A percentile compares a stretch with the other conserved stretches of the same genome.
Conservation (phyloP, 1,140 invertebrate genomes). For the Asobara japonica region DNA sequence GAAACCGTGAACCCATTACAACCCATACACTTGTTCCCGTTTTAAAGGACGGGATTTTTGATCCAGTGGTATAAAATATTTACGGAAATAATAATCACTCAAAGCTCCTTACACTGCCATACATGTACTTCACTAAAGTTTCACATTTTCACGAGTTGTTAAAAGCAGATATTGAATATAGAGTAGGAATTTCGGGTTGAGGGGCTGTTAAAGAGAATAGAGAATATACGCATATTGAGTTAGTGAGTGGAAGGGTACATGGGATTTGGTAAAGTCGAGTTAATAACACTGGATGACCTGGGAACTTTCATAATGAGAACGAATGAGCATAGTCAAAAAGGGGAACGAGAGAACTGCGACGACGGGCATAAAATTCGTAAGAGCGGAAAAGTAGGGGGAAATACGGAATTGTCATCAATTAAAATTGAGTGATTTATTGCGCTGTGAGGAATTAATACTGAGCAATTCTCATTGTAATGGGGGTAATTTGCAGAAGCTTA, state of each 20-base stretch:
- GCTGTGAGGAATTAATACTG: background rate
- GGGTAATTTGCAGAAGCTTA: background rate
- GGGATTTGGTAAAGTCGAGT: slow-evolving; percentile 23
- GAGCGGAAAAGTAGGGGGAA: background rate
- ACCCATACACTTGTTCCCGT: too few species aligned
- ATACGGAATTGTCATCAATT: background rate
- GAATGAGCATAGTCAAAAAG: slow-evolving; percentile 19
- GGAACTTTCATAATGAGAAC: slow-evolving; percentile 38
- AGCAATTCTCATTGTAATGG: background rate
- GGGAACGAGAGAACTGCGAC: background rate
- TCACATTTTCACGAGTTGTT: background rate
- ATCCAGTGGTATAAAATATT: too few species aligned
- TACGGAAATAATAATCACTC: background rate
- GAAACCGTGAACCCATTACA: too few species aligned
- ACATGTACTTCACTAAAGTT: too few species aligned
- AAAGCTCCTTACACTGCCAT: too few species aligned
- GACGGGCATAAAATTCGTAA: background rate
- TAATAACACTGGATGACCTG: slow-evolving; percentile 40
- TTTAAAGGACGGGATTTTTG: too few species aligned
- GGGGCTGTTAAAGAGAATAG: background rate
- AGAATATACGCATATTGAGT: slow-evolving; percentile 34
- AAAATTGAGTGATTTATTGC: background rate
- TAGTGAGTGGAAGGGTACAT: background rate
- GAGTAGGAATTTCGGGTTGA: background rate
- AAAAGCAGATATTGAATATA: background rate